Conservation (phyloP, 2,113 vertebrate species). For the Monopterus albus region DNA sequence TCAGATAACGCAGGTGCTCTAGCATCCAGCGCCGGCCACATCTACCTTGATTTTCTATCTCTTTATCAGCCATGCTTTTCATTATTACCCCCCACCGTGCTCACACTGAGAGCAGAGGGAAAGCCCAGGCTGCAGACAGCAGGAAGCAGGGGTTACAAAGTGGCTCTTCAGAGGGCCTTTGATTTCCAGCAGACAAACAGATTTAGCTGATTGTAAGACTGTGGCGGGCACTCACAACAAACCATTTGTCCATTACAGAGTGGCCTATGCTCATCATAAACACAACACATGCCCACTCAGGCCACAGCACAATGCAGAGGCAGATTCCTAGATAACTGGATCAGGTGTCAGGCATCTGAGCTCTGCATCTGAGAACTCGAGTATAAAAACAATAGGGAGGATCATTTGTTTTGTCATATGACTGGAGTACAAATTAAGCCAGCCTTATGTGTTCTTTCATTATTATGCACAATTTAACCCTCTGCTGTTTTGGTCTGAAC, state of each 20-base stretch:
- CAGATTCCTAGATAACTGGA: slow-evolving; percentile 19
- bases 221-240: slow-evolving; percentile 44
- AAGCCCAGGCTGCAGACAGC: not conserved
- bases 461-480: slow-evolving; percentile 2
- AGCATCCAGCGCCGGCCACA: not conserved
- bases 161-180: slow-evolving; percentile 50
- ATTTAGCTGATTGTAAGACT: slow-evolving; percentile 56
- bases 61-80: slow-evolving; percentile 37
- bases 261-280: slow-evolving; percentile 4
- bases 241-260: slow-evolving; percentile 33
- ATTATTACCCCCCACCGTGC: slow-evolving; percentile 10
- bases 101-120: slow-evolving; percentile 13
- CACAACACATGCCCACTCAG: slow-evolving; percentile 18
- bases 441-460: not conserved
- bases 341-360: too few species aligned
- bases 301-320: not conserved
- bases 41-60: slow-evolving; percentile 28
- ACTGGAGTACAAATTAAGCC: not conserved
- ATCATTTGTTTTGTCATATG: not conserved
- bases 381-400: not conserved
- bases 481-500: slow-evolving; percentile 3
- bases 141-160: not conserved
- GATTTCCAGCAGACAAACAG: slow-evolving; percentile 56
- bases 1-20: slow-evolving; percentile 8
- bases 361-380: too few species aligned